Evolutionary conservation across 2,113 vertebrate genomes (phyloP), one percentile per base, ranked within the genome.

Genomic region (Tragelaphus strepsiceros): DNA sequence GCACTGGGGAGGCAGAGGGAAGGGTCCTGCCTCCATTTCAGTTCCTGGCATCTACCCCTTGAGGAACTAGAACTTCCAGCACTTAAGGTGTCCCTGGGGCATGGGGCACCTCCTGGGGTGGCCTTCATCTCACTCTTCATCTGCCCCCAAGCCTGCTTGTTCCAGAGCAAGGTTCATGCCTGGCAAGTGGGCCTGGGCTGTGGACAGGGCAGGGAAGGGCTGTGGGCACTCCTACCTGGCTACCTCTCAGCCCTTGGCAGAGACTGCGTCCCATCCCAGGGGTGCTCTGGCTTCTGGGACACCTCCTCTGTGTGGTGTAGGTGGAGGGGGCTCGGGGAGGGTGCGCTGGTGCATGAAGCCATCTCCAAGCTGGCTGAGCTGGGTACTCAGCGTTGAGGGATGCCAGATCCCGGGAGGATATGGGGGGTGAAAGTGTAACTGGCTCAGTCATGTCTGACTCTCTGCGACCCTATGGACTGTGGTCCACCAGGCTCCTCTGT

Each of bases 61-160:
- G 26, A 67, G 61, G n/a, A 80, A 51, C 26, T 26, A 56, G 78
- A 81, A 14, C 43, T 54, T 54, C 59, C 49, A 80, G 71, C 8
- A 39, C 26, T 67, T 53, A 14, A 58, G 35, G 14, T 6, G 13
- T 59, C 30, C 61, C 26, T 2, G 17, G 30, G 80, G 2, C 3
- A 0, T 2, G 24, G 95, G n/a, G 56, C 71, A 7, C 58, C 4
- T 12, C 6, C 24, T 16, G 58, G 32, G 46, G 51, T 28, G 46
- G 61, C 53, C 61, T 43, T 78, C 30, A 2, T 19, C 54, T 35
- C 46, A 2, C 43, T 71, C 49, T 39, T 56, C 3, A 12, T 3
- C 87, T 4, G 0, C 7, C 17, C 35, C 1, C 1, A 35, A 15
- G 32, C 43, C 83, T 71, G 6, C n/a, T n/a, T 1, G 0, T n/a